Conservation (phyloP, 2,113 vertebrate genomes). For the Polypterus bichir region DNA sequence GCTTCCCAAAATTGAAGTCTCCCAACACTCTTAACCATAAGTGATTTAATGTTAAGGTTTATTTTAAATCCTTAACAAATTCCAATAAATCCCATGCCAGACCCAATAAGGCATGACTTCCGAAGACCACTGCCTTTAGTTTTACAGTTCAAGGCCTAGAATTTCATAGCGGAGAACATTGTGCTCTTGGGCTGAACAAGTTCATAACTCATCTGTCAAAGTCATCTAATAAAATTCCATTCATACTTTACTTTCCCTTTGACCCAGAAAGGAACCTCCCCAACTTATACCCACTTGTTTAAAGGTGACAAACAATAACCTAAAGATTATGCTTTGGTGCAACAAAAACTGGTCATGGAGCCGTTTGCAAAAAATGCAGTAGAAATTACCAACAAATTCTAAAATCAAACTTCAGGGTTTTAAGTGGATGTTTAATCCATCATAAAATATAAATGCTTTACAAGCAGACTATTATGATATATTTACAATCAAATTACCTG, state of each 20-base stretch:
- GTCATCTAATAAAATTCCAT: slow-evolving; percentile 28
- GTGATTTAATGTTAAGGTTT: slow-evolving; percentile 40
- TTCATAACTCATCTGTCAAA: neutral
- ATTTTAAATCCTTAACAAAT: slow-evolving; percentile 25
- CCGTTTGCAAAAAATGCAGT: too few species aligned
- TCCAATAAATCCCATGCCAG: slow-evolving; percentile 17
- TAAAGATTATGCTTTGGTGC: too few species aligned
- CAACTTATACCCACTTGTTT: too few species aligned
- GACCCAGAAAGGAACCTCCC: too few species aligned
- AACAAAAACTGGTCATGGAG: too few species aligned
- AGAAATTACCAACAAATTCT: too few species aligned
- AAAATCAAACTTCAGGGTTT: too few species aligned
- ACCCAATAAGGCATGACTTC: neutral
- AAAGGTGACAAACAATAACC: too few species aligned
- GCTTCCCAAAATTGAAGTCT: slow-evolving; percentile 33
- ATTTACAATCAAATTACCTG: too few species aligned
- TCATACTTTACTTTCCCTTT: slow-evolving; percentile 18
- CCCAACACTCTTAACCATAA: slow-evolving; percentile 34
- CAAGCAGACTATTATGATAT: too few species aligned
- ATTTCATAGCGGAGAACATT: neutral
- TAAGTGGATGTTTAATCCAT: too few species aligned
- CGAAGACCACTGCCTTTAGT: neutral
- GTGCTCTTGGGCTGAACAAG: neutral
- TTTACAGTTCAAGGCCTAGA: slow-evolving; percentile 1
- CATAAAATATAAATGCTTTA: too few species aligned